These are phyloP conservation scores for Pseudopipra pipra DNA, from an alignment of 2,113 vertebrate genomes.

Conservation along the genomic window DNA sequence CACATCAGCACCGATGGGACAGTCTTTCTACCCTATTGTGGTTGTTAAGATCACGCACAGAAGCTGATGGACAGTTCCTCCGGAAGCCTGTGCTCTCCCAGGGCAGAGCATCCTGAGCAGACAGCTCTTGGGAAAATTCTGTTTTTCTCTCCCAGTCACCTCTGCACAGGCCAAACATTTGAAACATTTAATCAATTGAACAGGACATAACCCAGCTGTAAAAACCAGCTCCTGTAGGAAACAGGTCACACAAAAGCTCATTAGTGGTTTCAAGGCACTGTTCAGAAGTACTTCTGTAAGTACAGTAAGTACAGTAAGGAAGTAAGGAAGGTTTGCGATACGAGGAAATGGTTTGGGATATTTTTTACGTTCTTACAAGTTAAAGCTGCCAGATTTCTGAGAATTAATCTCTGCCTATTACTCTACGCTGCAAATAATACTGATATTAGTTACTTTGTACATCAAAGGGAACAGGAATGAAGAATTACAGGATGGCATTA, in stretches of 20 bases:
- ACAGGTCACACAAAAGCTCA: not conserved
- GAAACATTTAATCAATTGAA: not conserved
- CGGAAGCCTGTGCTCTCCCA: not conserved
- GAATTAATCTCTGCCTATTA: not conserved
- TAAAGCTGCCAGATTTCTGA: not conserved
- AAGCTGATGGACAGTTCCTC: not conserved
- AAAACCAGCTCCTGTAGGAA: not conserved
- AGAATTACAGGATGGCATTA: not conserved
- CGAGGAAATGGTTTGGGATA: not conserved
- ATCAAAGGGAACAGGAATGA: not conserved
- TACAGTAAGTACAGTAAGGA: not conserved
- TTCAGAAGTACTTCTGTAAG: not conserved
- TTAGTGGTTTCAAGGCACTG: too few relatives aligned
- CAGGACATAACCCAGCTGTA: not conserved
- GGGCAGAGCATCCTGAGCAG: not conserved
- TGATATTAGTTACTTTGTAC: not conserved
- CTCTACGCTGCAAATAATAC: not conserved
- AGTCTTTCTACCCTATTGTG: accelerated
- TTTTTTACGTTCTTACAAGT: not conserved
- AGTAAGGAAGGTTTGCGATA: not conserved
- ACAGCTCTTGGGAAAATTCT: not conserved
- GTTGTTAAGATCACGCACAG: not conserved
- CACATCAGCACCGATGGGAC: not conserved
- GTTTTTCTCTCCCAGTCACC: not conserved
- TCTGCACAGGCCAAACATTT: accelerated